These are phyloP conservation scores for Mus pahari DNA, from an alignment of 2,113 vertebrate species.

Conservation along the genomic window DNA sequence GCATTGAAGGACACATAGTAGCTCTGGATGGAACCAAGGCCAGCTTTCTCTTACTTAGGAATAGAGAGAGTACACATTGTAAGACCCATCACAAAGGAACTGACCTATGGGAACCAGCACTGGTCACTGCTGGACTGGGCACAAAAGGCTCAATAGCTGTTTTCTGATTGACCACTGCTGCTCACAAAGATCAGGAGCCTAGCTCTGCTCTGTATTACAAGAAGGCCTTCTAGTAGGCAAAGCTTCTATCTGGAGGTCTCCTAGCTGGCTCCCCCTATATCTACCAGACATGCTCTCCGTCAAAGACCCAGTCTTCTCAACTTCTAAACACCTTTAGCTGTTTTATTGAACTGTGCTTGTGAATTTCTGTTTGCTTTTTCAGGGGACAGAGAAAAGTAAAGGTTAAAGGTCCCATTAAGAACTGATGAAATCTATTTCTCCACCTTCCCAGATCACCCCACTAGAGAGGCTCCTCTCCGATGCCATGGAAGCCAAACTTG, in stretches of 20 bases:
- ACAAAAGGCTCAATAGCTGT: background rate
- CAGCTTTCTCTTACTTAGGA: background rate
- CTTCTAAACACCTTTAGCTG: background rate
- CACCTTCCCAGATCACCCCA: background rate
- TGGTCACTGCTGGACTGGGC: background rate
- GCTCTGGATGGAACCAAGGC: background rate
- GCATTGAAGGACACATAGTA: background rate
- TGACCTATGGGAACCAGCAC: background rate
- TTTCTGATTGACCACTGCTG: background rate
- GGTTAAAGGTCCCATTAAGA: slow-evolving; percentile 37
- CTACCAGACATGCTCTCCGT: too few species aligned
- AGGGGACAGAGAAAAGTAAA: slow-evolving; percentile 59
- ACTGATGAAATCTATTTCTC: slow-evolving; percentile 41
- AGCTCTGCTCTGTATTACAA: background rate
- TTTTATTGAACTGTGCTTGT: background rate
- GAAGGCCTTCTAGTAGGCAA: background rate
- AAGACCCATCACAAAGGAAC: background rate
- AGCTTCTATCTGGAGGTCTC: background rate
- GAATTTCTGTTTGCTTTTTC: slow-evolving; percentile 50
- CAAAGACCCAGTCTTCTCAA: background rate
- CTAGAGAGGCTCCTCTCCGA: background rate
- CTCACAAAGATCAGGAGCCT: background rate
- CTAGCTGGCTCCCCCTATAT: background rate
- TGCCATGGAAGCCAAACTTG: background rate
- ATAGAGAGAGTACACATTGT: background rate